Conservation (phyloP, 2,888 invertebrate species). For the Habrosyne pyritoides region DNA sequence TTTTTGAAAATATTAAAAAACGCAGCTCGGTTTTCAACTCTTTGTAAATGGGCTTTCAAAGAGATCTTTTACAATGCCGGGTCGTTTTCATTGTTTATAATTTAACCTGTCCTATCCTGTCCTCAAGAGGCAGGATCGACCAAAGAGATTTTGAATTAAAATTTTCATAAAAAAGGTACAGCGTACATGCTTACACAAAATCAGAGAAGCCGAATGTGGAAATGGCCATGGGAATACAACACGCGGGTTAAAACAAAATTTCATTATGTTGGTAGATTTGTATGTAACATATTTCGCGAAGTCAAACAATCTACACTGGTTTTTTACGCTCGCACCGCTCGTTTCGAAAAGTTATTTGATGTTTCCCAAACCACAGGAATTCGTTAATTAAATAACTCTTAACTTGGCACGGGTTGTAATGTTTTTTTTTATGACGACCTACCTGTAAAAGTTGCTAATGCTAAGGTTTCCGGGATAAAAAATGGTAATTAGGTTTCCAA, state of each 20-base stretch:
- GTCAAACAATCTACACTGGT: constrained; percentile 17
- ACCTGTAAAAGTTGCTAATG: no score
- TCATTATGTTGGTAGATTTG: constrained; percentile 8
- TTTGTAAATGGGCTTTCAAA: constrained; percentile 5
- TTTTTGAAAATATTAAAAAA: constrained; percentile 2
- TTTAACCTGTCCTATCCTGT: background rate
- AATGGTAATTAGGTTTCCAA: background rate
- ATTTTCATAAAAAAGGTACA: background rate
- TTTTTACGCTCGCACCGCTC: constrained; percentile 14
- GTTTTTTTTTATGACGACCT: background rate
- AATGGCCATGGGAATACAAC: background rate
- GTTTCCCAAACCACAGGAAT: constrained; percentile 25
- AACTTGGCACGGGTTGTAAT: background rate
- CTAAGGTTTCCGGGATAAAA: no score
- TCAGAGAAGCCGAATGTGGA: background rate
- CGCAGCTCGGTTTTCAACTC: background rate
- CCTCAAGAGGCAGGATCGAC: background rate
- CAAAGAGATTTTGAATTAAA: background rate
- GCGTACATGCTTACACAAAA: background rate
- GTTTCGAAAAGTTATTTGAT: constrained; percentile 27
- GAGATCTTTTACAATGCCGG: background rate
- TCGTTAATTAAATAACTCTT: constrained; percentile 29
- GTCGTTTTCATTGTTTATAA: background rate
- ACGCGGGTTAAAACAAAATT: constrained; percentile 8
- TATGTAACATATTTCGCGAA: constrained; percentile 8